These are phyloP conservation scores for Sarcophaga caerulescens DNA, from an alignment of 2,888 invertebrate genomes.

Conservation along the genomic window DNA sequence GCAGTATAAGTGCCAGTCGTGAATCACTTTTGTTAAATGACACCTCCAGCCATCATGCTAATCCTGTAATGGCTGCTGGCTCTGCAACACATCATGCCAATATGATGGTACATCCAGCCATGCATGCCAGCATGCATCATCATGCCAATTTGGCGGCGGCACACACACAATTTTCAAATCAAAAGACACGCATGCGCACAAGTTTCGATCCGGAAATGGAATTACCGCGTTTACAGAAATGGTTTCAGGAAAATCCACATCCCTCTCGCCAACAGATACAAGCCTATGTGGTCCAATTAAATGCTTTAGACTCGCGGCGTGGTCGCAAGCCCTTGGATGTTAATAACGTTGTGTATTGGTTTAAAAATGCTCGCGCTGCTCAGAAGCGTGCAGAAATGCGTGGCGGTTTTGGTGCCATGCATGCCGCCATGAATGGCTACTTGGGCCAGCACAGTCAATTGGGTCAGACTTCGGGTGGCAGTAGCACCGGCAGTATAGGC, in stretches of 20 bases:
- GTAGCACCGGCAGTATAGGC: conserved; percentile 76
- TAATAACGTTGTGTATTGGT: conserved; percentile 98
- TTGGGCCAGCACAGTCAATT: conserved; percentile 77
- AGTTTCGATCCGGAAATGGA: conserved; percentile 98
- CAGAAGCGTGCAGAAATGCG: conserved; percentile 94
- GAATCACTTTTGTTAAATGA: conserved; percentile 76
- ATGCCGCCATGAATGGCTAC: conserved; percentile 80
- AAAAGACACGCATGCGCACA: conserved; percentile 96
- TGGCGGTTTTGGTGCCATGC: conserved; percentile 80
- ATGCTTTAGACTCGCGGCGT: conserved; percentile 93
- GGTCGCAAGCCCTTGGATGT: conserved; percentile 97
- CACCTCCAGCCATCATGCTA: conserved; percentile 67
- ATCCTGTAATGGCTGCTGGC: conserved; percentile 68
- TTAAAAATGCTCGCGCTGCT: conserved; percentile 98
- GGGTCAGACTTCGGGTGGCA: conserved; percentile 76
- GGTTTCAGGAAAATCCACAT: conserved; percentile 99
- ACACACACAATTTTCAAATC: conserved; percentile 85
- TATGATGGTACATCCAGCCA: conserved; percentile 86
- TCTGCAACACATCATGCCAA: conserved; percentile 74
- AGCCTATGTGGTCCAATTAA: conserved; percentile 96
- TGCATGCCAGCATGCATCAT: conserved; percentile 86
- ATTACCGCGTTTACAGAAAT: conserved; percentile 96
- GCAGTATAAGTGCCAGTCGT: conserved; percentile 72
- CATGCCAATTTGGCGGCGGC: conserved; percentile 83
- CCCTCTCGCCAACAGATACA: conserved; percentile 98